Base-by-base conservation (phyloP, 2,888 invertebrate genomes). In the Tenthredo distinguenda region DNA sequence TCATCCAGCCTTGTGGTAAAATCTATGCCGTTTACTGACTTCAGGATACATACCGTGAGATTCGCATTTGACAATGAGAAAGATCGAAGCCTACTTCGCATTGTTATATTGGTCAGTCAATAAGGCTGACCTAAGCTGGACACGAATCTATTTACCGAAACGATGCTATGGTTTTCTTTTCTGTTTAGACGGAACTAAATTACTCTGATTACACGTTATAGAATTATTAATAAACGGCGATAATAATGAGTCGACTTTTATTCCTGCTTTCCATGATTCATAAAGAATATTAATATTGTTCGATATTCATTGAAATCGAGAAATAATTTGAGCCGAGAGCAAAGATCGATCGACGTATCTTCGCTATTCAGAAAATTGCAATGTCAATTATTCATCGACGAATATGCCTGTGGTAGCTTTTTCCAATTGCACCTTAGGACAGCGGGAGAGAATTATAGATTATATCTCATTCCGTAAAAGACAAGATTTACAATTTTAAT, bases 1-100 rank as follows among this genome's bases (percentile, higher is more conserved):
- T 81, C 81, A 81, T 81, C 58, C 40, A 81, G 81, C 81, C 81
- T 81, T 81, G 81, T 62, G 62, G 21, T 40, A 81, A 81, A 15
- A 62, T 81, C 58, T 81, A 62, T 62, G 81, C 62, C 81, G 58
- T 81, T 81, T 62, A 40, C 58, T 62, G 81, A 50, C 81, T 62
- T 58, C n/a, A 26, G 21, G 62, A 40, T 81, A 74, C 72, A n/a
- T 74, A 81, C 40, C 81, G 81, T 62, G 81, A 81, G 81, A 81
- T 62, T 58, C 81, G 40, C 55, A 18, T 37, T 37, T 62, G 62
- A 62, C 37, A 40, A 62, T 62, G 21, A 62, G 58, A 62, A 81
- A 58, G 58, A 81, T 81, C 79, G 37, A 21, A 81, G 40, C 58
- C 62, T 37, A 58, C 37, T 81, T 81, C 62, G 15, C 79, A 62